These are phyloP conservation scores for Oscheius myriophilus DNA, from an alignment of 2,888 invertebrate genomes.

Conservation along the genomic window DNA sequence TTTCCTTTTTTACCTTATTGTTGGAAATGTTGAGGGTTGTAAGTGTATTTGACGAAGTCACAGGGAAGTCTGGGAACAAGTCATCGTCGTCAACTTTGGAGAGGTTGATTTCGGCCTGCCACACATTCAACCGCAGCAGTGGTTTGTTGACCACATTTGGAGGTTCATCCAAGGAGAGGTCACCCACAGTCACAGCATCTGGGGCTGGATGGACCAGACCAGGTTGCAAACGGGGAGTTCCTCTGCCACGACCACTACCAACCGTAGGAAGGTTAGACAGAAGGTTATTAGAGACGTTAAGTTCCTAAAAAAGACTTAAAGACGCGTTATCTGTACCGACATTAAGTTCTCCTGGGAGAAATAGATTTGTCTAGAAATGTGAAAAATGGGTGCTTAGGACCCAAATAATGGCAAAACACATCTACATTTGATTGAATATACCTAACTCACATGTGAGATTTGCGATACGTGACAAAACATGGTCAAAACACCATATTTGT, in stretches of 20 bases:
- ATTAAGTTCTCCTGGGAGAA: no score
- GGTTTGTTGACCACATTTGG: constrained; percentile 31
- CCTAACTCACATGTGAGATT: no score
- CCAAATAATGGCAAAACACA: no score
- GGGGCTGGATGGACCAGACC: constrained; percentile 12
- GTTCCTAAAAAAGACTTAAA: constrained; percentile 38
- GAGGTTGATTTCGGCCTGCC: constrained; percentile 47
- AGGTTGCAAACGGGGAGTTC: constrained; percentile 27
- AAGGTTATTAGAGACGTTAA: constrained; percentile 47
- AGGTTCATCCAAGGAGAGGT: constrained; percentile 26
- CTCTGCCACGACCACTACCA: constrained; percentile 29
- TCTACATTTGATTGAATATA: no score
- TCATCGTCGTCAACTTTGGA: constrained; percentile 57
- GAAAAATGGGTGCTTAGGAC: no score
- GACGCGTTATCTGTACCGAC: neutral
- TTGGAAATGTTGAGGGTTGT: constrained; percentile 86
- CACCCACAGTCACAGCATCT: constrained; percentile 15
- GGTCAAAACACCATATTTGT: no score
- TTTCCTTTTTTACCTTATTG: constrained; percentile 81
- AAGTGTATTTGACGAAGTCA: constrained; percentile 72
- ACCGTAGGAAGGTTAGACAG: constrained; percentile 49
- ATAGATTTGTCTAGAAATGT: no score
- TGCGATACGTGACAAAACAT: no score
- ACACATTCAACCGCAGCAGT: constrained; percentile 43
- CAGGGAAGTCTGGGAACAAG: constrained; percentile 72